Base-by-base conservation (phyloP, 1,140 invertebrate species). In the Bombus pascuorum region DNA sequence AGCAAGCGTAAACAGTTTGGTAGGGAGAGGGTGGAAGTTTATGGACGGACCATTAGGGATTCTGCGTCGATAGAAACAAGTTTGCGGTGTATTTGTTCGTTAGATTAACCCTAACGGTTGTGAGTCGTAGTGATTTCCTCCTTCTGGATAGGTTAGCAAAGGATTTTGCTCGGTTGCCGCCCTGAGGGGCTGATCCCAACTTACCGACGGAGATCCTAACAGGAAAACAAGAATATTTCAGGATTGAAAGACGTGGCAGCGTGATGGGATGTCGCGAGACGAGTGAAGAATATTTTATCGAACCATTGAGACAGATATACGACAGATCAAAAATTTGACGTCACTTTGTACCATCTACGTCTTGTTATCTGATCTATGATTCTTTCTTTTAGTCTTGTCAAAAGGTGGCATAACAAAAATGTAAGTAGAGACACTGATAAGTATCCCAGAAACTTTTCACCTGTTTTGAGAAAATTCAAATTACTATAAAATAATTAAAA, bases 101-200 rank as follows among this genome's bases (percentile, higher is more conserved):
- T 85, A 78, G 78, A 81, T 89, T 87, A 89, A 87, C 85, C 85
- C 81, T 47, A 65, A 42, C n/a, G 81, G 68, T 89, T 84, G 66
- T 72, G 44, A 77, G 18, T 66, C 47, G 88, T 53, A 70, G 81
- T 85, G 89, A 90, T 90, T 90, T 87, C 83, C 85, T 83, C 85
- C 81, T 87, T 83, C 82, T 81, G 85, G 59, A 76, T 78, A 62
- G 81, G 81, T 89, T 89, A 83, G 53, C 84, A 59, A 57, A 85
- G 81, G 77, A 89, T 89, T 81, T 86, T 42, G 77, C 37, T 22
- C 28, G 44, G 42, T 70, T 53, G 47, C 32, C 77, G 66, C 88
- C 76, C 57, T 28, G 8, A 44, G 83, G 70, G 32, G 6, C 37
- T 25, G 47, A 37, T 37, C n/a, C 32, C 9, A 12, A 22, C n/a